These are phyloP conservation scores for Marcusenius ussheri DNA, from an alignment of 2,113 vertebrate species.

Conservation along the genomic window DNA sequence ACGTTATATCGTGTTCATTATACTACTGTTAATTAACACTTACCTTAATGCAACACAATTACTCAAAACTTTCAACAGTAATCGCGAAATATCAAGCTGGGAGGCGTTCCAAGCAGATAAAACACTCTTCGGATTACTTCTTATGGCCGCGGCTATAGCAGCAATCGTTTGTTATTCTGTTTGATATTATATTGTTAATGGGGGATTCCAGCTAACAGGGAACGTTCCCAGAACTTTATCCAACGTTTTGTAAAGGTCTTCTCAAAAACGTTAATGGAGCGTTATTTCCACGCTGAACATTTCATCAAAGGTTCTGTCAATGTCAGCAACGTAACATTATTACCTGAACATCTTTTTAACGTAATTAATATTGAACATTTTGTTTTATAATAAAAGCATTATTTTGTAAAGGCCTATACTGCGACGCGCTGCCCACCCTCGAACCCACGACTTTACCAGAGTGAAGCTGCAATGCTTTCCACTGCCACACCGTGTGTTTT, in stretches of 20 bases:
- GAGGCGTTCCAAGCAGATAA: background rate
- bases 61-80: background rate
- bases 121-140: background rate
- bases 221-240: background rate
- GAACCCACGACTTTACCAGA: background rate
- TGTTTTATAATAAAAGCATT: background rate
- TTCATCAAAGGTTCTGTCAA: background rate
- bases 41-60: slow-evolving; percentile 32
- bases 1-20: slow-evolving; percentile 28
- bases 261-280: background rate
- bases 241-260: background rate
- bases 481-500: background rate
- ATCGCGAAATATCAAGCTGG: background rate
- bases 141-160: background rate
- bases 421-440: background rate
- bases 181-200: background rate
- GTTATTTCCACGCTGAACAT: background rate
- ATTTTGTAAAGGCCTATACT: background rate
- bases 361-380: background rate
- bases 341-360: background rate
- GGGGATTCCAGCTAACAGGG: background rate
- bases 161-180: background rate
- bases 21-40: slow-evolving; percentile 18
- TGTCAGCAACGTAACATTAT: background rate
- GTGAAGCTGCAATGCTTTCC: background rate